Evolutionary conservation across 2,797 vertebrate species (phyloP).

Genomic region (Otus scops): DNA sequence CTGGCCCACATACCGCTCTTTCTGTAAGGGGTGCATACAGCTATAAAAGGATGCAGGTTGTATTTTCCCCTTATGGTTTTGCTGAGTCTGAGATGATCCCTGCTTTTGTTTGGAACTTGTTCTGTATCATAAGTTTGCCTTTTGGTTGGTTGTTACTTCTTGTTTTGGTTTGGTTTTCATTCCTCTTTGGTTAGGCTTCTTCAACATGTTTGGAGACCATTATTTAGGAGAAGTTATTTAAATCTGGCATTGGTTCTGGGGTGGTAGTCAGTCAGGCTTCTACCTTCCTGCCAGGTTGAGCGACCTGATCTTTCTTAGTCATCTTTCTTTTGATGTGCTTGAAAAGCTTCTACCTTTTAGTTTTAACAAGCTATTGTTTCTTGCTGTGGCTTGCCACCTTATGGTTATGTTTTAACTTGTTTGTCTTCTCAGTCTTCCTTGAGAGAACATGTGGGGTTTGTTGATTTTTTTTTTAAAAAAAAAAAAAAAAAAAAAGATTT

Average conservation of each 20-base stretch:
- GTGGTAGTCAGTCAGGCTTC: neutral
- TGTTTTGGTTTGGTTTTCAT: neutral
- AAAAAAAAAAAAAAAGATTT: neutral
- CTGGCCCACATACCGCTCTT: neutral
- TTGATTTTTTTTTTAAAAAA: too few relatives aligned
- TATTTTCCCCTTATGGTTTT: neutral
- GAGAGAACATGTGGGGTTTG: neutral
- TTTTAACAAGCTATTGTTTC: neutral
- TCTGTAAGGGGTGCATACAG: neutral
- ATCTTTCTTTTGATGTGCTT: neutral
- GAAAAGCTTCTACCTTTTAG: neutral
- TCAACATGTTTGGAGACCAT: neutral
- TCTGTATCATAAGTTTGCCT: neutral
- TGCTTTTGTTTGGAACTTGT: neutral
- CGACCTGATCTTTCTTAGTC: neutral
- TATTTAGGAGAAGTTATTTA: neutral
- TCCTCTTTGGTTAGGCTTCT: neutral
- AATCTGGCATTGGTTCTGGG: neutral
- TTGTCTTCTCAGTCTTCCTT: neutral
- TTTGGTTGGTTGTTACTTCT: neutral
- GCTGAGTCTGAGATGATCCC: neutral
- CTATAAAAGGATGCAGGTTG: neutral
- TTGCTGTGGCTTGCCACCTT: conserved; percentile 10
- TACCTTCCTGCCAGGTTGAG: neutral
- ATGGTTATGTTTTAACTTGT: conserved; percentile 3